A percentile compares a stretch with the other conserved stretches of the same genome.
Evolutionary conservation across 2,113 vertebrate species (phyloP).

Genomic region (Sigmodon hispidus): DNA sequence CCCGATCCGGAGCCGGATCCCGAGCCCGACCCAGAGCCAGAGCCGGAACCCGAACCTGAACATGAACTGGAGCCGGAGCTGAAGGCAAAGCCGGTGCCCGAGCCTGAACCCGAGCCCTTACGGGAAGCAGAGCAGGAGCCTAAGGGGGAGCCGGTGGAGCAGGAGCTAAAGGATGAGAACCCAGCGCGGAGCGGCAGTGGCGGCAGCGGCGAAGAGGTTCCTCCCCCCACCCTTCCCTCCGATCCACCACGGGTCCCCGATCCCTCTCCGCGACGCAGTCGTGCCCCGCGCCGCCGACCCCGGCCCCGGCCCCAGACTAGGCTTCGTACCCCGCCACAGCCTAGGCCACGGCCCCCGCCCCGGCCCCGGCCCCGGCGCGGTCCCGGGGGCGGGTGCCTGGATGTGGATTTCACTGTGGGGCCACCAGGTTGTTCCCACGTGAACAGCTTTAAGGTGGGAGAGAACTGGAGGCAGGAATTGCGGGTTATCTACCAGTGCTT

Average conservation of each 20-base stretch:
- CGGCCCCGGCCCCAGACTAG: conserved; percentile 79
- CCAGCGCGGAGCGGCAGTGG: conserved; percentile 69
- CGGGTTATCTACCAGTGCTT: conserved; percentile 82
- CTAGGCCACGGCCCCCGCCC: conserved; percentile 78
- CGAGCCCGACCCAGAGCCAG: too few relatives aligned
- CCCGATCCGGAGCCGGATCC: conserved; percentile 15
- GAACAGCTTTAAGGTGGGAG: conserved; percentile 81
- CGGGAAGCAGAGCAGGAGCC: conserved; percentile 61
- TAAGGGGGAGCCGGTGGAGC: conserved; percentile 53
- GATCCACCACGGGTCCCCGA: conserved; percentile 70
- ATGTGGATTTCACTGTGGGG: conserved; percentile 79
- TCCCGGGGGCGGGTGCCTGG: conserved; percentile 78
- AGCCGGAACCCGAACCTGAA: neutral
- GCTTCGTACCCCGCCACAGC: conserved; percentile 77
- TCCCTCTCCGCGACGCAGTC: conserved; percentile 75
- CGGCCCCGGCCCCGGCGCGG: conserved; percentile 79
- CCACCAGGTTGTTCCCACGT: conserved; percentile 81
- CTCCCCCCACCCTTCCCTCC: conserved; percentile 73
- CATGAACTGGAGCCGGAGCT: conserved; percentile 68
- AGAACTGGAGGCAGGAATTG: conserved; percentile 81
- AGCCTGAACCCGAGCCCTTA: neutral
- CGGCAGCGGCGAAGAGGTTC: conserved; percentile 74
- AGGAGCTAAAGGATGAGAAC: conserved; percentile 76
- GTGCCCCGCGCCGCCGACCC: conserved; percentile 78
- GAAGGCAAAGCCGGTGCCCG: neutral